Evolutionary conservation across 2,888 invertebrate genomes (phyloP), one percentile per base, ranked within the genome.

Genomic region (Harpagoxenus sublaevis): DNA sequence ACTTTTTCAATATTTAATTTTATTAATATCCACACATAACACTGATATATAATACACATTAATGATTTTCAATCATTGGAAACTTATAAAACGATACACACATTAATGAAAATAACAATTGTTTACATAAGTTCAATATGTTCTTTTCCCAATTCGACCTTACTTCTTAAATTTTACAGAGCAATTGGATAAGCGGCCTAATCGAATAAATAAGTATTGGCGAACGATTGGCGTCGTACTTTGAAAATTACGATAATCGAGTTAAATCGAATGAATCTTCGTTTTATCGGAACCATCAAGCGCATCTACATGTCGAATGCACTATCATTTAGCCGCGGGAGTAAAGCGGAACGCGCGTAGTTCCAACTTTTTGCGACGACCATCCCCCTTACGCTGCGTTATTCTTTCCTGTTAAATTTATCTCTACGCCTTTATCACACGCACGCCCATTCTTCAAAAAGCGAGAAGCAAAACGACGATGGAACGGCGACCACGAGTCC

Each of bases 341-440:
- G 62, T 60, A 57, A 78, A 78, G 12, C 8, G 39, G 4, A 28
- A 31, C n/a, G 12, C 23, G 5, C 31, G 5, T 28, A 48, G 5
- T 10, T 60, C 71, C 6, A 48, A 15, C 5, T 81, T 60, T 60
- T 71, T 48, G 15, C 45, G 12, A 39, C 3, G 12, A 4, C 23
- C 12, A 42, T 15, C 10, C 31, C 28, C 39, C 39, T 55, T 10
- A 8, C 2, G 35, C n/a, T 9, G 18, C 39, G 28, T 71, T 81
- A 81, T 73, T 81, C 39, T 73, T 71, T 31, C 35, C 57, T 9
- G 15, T 23, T 45, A 31, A 78, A 57, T 78, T 68, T 55, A 60
- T 71, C 23, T 60, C 48, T 28, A 39, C 28, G 23, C 48, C 35
- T 79, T 71, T 71, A 71, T 73, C 28, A 68, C 12, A 31, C 28